Conservation (phyloP, 2,797 vertebrate genomes). For the Sebastolobus alascanus region DNA sequence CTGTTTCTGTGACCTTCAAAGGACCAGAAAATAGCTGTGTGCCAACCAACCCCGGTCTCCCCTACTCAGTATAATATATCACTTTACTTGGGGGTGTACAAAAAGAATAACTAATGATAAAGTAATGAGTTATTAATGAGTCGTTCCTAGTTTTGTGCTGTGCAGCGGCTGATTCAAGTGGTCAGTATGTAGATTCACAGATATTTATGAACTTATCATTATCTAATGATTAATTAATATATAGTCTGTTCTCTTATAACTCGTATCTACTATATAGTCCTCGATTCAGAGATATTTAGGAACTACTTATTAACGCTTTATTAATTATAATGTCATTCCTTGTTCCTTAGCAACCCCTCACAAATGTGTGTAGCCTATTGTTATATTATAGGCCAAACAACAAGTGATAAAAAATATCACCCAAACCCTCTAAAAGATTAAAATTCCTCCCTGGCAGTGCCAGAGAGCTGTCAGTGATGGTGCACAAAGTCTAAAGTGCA, state of each 20-base stretch:
- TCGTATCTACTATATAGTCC: background rate
- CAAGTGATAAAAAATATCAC: slow-evolving; percentile 6
- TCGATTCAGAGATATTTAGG: background rate
- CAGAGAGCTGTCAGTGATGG: background rate
- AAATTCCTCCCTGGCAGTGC: background rate
- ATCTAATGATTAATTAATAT: background rate
- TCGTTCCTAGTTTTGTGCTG: background rate
- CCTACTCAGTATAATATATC: background rate
- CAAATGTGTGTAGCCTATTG: background rate
- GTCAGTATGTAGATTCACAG: background rate
- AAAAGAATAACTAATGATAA: background rate
- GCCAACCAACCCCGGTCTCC: too few species aligned
- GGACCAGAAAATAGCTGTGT: too few species aligned
- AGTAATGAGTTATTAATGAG: background rate
- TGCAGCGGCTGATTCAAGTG: background rate
- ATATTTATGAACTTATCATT: background rate
- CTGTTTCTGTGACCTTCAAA: too few species aligned
- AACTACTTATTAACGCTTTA: background rate
- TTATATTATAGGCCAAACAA: background rate
- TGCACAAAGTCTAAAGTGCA: background rate
- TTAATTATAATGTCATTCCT: background rate
- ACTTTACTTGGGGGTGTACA: background rate
- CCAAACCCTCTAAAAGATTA: background rate
- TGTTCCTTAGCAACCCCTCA: background rate
- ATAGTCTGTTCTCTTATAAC: background rate